A percentile compares a stretch with the other conserved stretches of the same genome.
phyloP scores from a whole-genome alignment of 23 tunicate species.

The Botrylloides violaceus region DNA sequence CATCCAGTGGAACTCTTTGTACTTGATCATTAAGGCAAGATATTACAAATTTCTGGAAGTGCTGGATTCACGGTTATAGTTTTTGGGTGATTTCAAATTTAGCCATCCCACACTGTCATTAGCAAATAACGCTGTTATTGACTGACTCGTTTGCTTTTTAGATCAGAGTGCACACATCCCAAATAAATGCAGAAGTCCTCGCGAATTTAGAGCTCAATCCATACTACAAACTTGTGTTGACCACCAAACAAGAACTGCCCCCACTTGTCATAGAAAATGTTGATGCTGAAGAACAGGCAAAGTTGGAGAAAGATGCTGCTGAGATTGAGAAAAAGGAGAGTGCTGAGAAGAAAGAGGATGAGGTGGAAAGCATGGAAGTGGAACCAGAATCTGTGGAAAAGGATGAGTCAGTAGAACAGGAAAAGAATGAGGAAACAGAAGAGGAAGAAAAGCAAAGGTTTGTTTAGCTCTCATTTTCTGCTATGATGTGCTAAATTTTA shows the following conservation, averaged over 20 bases:
- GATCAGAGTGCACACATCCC: conserved; percentile 67
- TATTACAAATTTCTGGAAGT: too few species aligned
- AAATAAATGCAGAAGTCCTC: conserved; percentile 67
- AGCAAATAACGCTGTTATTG: too few species aligned
- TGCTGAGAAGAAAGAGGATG: conserved; percentile 4
- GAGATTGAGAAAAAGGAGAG: not conserved
- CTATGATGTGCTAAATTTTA: too few species aligned
- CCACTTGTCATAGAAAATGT: conserved; percentile 39
- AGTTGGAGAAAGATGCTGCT: conserved; percentile 66
- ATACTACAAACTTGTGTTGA: conserved; percentile 59
- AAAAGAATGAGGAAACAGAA: conserved; percentile 5
- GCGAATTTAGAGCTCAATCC: conserved; percentile 79
- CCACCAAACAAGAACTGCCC: conserved; percentile 58
- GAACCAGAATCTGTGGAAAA: conserved; percentile 2
- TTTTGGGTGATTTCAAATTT: too few species aligned
- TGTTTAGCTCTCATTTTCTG: too few species aligned
- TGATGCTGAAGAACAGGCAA: conserved; percentile 47
- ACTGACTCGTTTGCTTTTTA: conserved; percentile 11
- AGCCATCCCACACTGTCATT: too few species aligned
- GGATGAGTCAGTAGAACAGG: conserved; percentile 2
- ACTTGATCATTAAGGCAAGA: too few species aligned
- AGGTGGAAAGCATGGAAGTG: conserved; percentile 1
- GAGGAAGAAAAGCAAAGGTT: not conserved
- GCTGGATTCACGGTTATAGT: too few species aligned
- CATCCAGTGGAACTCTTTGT: too few species aligned